Evolutionary conservation across 23 tunicate genomes (phyloP), one percentile per base, ranked within the genome.

Genomic region (Trididemnum nubilum): DNA sequence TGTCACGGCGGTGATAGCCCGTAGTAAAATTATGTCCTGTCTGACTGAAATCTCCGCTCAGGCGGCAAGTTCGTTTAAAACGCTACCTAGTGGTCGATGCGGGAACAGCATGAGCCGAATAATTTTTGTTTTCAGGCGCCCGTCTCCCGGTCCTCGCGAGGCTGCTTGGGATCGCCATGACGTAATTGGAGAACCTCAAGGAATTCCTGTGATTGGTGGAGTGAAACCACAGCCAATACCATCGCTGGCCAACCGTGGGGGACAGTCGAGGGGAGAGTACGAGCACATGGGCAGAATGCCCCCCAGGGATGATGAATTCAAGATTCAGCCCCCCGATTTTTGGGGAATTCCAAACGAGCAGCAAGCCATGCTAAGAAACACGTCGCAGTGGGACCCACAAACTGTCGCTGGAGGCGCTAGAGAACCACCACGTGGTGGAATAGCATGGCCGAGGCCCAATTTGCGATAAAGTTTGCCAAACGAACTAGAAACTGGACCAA

Each of bases 151-250:
- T 35, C 81, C 79, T 18, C 60, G 78, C 24, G 64, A 44, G 28
- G 31, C 4, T 21, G 4, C 28, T 7, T 85, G 90, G 90, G 90
- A 85, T 5, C 65, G 81, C n/a, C 77, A 60, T 26, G 84, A 52
- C 1, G 52, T 23, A 19, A 76, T 81, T 71, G 90, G 85, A 26
- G 89, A 91, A 51, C 89, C 89, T 15, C 97, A 91, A 70, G 97
- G 97, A 9, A 91, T 91, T 33, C 97, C 89, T 35, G 97, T 91
- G 2, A 91, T 91, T 27, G 97, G 97, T 29, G 97, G 97, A 21
- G 78, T 33, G 24, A 77, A 77, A 39, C 81, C 81, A 19, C 65
- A 77, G 32, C 97, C 97, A 0, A 91, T 91, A 25, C 97, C 97
- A 0, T 86, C 97, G 25, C 79, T 86, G 32, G 97, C 89, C 36